Conservation (phyloP, 2,888 invertebrate species). For the Pegoplata infirma region DNA sequence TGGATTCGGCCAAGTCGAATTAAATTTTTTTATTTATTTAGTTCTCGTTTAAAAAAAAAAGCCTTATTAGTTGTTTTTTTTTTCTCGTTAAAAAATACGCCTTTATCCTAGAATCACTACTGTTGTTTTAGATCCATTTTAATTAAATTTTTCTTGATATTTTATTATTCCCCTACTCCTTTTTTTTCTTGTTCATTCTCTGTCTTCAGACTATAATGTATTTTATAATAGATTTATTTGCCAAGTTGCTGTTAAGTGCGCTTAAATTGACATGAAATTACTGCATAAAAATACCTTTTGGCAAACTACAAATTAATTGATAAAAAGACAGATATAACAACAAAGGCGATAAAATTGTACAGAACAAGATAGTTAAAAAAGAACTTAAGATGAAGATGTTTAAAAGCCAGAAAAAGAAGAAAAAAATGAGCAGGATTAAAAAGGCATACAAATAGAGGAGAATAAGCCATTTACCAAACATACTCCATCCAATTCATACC, state of each 20-base stretch:
- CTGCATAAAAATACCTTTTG: constrained; percentile 43
- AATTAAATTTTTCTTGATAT: neutral
- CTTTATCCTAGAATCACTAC: too few relatives aligned
- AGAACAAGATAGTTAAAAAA: neutral
- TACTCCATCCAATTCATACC: neutral
- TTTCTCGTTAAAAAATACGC: too few relatives aligned
- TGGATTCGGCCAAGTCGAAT: too few relatives aligned
- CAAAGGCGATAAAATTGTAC: neutral
- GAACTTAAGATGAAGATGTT: neutral
- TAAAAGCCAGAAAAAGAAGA: neutral
- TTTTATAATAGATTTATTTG: neutral
- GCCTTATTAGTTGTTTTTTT: too few relatives aligned
- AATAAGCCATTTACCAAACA: too few relatives aligned
- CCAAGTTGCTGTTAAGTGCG: constrained; percentile 22
- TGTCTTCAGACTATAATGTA: neutral
- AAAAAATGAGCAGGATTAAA: neutral
- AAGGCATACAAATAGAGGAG: neutral
- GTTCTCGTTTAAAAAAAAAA: too few relatives aligned
- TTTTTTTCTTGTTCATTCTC: neutral
- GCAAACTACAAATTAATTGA: constrained; percentile 42
- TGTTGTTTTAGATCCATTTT: neutral
- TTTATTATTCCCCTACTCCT: neutral
- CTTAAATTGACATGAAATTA: constrained; percentile 7
- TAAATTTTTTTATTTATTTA: too few relatives aligned
- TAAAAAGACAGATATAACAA: constrained; percentile 25